These are phyloP conservation scores for Nansenia antarctica DNA, from an alignment of 2,113 vertebrate genomes.

Conservation along the genomic window DNA sequence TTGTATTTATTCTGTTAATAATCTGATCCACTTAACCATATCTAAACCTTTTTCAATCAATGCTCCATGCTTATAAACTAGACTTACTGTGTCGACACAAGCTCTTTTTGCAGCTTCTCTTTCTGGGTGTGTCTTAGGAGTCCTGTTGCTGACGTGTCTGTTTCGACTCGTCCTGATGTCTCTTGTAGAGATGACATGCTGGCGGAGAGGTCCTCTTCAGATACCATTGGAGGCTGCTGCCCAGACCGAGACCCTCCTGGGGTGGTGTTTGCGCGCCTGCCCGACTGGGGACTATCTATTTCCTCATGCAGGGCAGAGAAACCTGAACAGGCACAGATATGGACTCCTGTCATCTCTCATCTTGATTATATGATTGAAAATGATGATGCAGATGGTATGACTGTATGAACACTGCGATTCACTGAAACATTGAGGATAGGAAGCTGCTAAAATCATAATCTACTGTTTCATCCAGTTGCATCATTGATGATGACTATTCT, in stretches of 20 bases:
- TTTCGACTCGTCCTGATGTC: constrained; percentile 68
- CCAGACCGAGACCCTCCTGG: constrained; percentile 54
- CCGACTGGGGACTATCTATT: constrained; percentile 74
- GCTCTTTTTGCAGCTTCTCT: constrained; percentile 78
- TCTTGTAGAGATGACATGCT: constrained; percentile 86
- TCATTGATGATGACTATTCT: no score
- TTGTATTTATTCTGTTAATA: no score
- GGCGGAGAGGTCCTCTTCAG: constrained; percentile 86
- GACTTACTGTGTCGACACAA: constrained; percentile 22
- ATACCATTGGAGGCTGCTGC: constrained; percentile 85
- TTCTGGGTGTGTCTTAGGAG: constrained; percentile 76
- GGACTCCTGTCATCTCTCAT: background rate
- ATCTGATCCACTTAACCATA: background rate
- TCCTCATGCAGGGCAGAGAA: constrained; percentile 92
- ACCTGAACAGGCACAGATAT: constrained; percentile 58
- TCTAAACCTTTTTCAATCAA: background rate
- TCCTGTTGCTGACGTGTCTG: constrained; percentile 65
- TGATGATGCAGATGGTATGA: background rate
- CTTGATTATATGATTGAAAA: background rate
- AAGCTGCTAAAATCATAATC: no score
- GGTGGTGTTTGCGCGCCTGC: constrained; percentile 59
- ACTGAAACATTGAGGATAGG: no score
- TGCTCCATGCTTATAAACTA: background rate
- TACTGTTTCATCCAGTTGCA: no score
- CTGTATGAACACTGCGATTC: no score